These are phyloP conservation scores for Coptodon rendalli DNA, from an alignment of 2,113 vertebrate genomes.

Conservation along the genomic window DNA sequence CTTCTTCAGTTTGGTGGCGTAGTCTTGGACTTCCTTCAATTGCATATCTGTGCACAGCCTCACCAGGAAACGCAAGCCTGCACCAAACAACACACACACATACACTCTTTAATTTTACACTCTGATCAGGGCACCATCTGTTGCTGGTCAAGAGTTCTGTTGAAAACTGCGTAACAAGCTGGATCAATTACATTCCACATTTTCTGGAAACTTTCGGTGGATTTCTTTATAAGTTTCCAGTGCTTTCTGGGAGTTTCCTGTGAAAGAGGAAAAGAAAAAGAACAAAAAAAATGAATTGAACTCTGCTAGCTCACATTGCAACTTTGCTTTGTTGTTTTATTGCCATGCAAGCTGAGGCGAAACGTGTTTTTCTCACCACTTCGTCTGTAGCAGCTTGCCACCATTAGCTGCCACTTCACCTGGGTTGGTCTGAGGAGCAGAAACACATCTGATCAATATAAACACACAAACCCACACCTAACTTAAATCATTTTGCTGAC, in stretches of 20 bases:
- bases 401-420: conserved; percentile 93
- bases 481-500: background rate
- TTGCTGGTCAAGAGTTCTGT: background rate
- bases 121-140: background rate
- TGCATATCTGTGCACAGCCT: conserved; percentile 92
- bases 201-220: conserved; percentile 92
- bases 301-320: background rate
- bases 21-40: conserved; percentile 91
- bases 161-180: background rate
- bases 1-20: conserved; percentile 89
- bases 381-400: conserved; percentile 91
- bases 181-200: conserved; percentile 83
- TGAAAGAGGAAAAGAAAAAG: background rate
- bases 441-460: background rate
- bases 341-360: background rate
- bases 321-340: background rate
- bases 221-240: conserved; percentile 92
- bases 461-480: background rate
- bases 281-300: background rate
- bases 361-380: conserved; percentile 74
- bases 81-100: background rate
- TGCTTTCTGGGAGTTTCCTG: conserved; percentile 96
- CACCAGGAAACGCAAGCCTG: conserved; percentile 89
- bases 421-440: conserved; percentile 76
- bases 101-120: background rate